Conservation (phyloP, 2,113 vertebrate genomes). For the Geothlypis trichas region DNA sequence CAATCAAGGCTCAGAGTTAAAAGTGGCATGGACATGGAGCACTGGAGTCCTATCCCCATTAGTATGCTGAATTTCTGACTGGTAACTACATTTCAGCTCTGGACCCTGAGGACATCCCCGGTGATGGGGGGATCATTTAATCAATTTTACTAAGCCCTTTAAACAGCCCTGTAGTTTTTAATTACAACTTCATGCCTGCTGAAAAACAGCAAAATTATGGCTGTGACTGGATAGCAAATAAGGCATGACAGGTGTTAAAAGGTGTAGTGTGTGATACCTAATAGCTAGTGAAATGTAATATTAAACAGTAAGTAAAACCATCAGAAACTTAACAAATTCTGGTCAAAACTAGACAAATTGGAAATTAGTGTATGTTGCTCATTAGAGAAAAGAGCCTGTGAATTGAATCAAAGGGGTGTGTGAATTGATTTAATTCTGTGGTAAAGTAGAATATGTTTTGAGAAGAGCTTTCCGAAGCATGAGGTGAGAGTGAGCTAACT, state of each 20-base stretch:
- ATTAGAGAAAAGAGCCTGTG: not conserved
- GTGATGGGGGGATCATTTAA: not conserved
- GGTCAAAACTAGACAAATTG: not conserved
- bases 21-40: not conserved
- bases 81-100: not conserved
- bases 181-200: not conserved
- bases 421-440: not conserved
- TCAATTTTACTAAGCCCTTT: conserved; percentile 1
- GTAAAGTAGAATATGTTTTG: conserved; percentile 16
- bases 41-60: not conserved
- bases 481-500: not conserved
- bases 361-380: not conserved
- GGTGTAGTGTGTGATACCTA: not conserved
- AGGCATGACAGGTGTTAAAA: conserved; percentile 6
- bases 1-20: not conserved
- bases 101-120: not conserved
- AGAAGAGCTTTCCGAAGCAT: conserved; percentile 22
- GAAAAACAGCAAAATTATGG: conserved; percentile 26
- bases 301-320: not conserved
- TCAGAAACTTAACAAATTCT: not conserved
- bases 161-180: conserved; percentile 33
- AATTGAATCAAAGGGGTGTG: not conserved
- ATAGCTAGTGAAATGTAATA: not conserved
- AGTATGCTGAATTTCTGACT: not conserved
- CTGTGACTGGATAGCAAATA: conserved; percentile 5